Base-by-base conservation (phyloP, 2,888 invertebrate genomes). In the Sarcophaga carnaria region DNA sequence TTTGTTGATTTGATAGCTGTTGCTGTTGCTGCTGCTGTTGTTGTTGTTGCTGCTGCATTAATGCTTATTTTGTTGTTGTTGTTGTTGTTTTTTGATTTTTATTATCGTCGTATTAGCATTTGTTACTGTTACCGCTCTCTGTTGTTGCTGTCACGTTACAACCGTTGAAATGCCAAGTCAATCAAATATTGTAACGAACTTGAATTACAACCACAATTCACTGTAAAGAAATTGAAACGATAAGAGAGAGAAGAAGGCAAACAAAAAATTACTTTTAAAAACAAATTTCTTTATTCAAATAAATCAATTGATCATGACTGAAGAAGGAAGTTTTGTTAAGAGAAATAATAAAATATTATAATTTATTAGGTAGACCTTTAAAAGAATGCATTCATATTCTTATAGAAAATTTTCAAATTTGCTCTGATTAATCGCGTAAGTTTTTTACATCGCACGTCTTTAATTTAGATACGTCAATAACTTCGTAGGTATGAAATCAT, bases 31-130 rank as follows among this genome's bases (percentile, higher is more conserved):
- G 75, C 72, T 88, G 80, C 88, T 88, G 82, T 86, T 88, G 87
- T 88, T 89, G 83, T 79, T 86, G 88, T 89, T 87, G 90, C 87
- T 86, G 89, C 86, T 85, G 89, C 83, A 85, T 85, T 76, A 85
- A 85, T 76, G 80, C 54, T 60, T 64, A 45, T 74, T 84, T 37
- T 88, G 79, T 85, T 88, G 86, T 88, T 89, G 74, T 79, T 86
- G 88, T 89, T 87, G 90, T 87, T 86, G 88, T 72, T 84, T 72
- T 67, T 80, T 49, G 1, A 71, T 25, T 49, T 20, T 63, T 83
- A 88, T 22, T 88, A 88, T 83, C 83, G 71, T 75, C 71, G 70
- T 69, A 75, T 76, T 81, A 78, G 66, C 84, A 77, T 86, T 69
- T 79, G 88, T 72, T 81, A 89, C 27, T 78, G 87, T 76, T 74